A percentile compares a stretch with the other conserved stretches of the same genome.
phyloP scores from a whole-genome alignment of 2,888 invertebrate species.

The Onthophagus sagittarius region DNA sequence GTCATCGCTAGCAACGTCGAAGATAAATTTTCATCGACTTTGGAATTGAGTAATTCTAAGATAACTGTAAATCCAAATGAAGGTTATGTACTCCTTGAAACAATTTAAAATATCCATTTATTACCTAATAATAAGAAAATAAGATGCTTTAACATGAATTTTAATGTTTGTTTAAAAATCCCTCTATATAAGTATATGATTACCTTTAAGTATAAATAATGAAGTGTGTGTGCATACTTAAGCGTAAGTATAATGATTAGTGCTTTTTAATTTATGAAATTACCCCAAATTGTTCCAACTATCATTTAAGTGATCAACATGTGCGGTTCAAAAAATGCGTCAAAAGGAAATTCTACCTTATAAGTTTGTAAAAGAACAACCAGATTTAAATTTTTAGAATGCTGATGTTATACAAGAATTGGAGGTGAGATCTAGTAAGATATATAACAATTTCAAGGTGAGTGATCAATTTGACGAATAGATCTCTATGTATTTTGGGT shows the following conservation, averaged over 20 bases:
- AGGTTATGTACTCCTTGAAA: neutral
- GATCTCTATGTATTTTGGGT: too few relatives aligned
- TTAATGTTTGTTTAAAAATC: too few relatives aligned
- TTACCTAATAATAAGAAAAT: neutral
- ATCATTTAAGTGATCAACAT: too few relatives aligned
- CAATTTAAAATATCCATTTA: neutral
- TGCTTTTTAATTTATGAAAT: too few relatives aligned
- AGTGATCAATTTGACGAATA: too few relatives aligned
- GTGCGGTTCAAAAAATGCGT: too few relatives aligned
- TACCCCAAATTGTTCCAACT: too few relatives aligned
- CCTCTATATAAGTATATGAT: neutral
- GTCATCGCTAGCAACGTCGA: neutral
- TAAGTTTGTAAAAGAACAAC: slow-evolving; percentile 69
- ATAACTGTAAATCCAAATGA: neutral
- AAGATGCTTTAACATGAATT: neutral
- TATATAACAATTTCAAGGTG: too few relatives aligned
- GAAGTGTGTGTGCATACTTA: neutral
- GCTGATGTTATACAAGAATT: slow-evolving; percentile 64
- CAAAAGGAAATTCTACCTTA: slow-evolving; percentile 72
- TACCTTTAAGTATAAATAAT: too few relatives aligned
- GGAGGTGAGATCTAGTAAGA: too few relatives aligned
- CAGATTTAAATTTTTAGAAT: slow-evolving; percentile 78
- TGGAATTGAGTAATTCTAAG: neutral
- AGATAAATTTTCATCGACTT: neutral
- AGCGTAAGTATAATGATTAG: neutral